These are phyloP conservation scores for Oriolus oriolus DNA, from an alignment of 2,113 vertebrate species.

Conservation along the genomic window DNA sequence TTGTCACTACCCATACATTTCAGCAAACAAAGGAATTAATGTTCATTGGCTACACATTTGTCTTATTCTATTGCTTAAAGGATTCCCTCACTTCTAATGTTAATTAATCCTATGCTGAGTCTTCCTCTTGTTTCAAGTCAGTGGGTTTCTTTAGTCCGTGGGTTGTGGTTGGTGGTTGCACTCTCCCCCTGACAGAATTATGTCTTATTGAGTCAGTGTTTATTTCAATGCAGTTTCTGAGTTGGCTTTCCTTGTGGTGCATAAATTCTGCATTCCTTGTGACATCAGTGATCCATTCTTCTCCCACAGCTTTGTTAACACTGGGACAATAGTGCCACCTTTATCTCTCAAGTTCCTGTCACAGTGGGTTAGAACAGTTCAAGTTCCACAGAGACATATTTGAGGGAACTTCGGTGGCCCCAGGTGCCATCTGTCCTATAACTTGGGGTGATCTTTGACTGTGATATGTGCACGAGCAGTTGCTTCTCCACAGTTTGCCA, in stretches of 20 bases:
- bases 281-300: neutral
- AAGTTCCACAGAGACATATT: neutral
- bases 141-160: neutral
- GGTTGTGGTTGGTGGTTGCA: neutral
- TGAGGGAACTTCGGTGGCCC: fast-evolving
- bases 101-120: neutral
- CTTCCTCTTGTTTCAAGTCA: neutral
- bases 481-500: neutral
- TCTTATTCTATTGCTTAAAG: neutral
- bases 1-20: neutral
- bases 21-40: neutral
- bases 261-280: neutral
- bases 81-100: neutral
- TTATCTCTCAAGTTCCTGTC: neutral
- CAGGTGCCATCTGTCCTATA: neutral
- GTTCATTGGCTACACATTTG: neutral
- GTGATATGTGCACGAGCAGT: neutral
- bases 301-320: neutral
- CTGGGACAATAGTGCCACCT: neutral
- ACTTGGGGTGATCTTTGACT: neutral
- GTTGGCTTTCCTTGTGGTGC: neutral
- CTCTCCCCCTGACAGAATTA: neutral
- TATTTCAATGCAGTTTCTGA: neutral
- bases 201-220: neutral
- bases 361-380: neutral